Conservation (phyloP, 2,113 vertebrate species). For the Rhombomys opimus region DNA sequence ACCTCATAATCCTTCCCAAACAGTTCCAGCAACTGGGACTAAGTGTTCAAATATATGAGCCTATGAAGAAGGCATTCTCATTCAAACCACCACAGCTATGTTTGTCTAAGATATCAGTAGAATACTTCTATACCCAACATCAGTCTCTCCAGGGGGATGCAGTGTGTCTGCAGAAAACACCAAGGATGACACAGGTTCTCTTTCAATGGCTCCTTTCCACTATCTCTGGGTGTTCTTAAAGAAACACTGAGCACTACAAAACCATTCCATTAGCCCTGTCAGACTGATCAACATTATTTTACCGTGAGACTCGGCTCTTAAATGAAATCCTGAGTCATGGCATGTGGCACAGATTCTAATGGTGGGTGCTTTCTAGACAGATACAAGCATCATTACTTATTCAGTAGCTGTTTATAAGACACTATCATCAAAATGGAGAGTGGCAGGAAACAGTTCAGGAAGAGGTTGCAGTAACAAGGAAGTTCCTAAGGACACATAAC, state of each 20-base stretch:
- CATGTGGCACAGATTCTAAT: slow-evolving; percentile 40
- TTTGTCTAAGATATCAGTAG: background rate
- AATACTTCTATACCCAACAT: background rate
- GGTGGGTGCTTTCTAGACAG: background rate
- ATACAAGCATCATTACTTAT: slow-evolving; percentile 36
- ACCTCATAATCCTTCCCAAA: background rate
- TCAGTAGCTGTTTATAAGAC: background rate
- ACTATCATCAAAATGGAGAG: background rate
- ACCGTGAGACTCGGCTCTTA: background rate
- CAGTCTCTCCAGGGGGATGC: too few relatives aligned
- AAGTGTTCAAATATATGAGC: background rate
- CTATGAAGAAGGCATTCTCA: background rate
- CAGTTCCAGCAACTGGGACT: background rate
- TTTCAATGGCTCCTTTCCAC: background rate
- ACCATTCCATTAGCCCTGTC: background rate
- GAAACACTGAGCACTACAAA: background rate
- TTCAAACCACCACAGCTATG: background rate
- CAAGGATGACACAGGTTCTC: background rate
- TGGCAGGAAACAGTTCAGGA: background rate
- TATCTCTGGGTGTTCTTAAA: background rate
- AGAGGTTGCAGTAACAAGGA: background rate
- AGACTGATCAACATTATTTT: background rate
- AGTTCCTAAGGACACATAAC: background rate
- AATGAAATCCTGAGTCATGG: slow-evolving; percentile 57
- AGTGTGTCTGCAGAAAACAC: background rate